Conservation (phyloP, 1,140 invertebrate genomes). For the Anoplophora glabripennis region DNA sequence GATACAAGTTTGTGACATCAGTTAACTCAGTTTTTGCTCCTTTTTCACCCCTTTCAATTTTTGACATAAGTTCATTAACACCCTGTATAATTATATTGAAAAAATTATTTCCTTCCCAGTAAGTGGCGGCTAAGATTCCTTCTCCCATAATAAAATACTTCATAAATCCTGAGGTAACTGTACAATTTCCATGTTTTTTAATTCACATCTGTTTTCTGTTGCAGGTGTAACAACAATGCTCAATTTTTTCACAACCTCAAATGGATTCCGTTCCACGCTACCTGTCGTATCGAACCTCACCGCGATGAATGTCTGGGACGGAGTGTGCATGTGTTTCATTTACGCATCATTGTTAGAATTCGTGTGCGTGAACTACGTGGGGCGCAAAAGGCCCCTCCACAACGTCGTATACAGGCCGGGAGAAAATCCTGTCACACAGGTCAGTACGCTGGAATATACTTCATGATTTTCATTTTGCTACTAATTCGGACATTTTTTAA, state of each 20-base stretch:
- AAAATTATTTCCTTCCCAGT: neutral
- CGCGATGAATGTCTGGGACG: constrained; percentile 95
- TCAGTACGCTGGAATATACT: constrained; percentile 48
- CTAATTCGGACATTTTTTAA: no score
- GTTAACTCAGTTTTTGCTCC: no score
- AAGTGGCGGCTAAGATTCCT: neutral
- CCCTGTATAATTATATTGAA: no score
- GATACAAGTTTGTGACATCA: no score
- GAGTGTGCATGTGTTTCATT: constrained; percentile 95
- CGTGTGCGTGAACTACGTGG: constrained; percentile 92
- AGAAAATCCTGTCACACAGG: constrained; percentile 87
- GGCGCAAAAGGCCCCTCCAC: constrained; percentile 82
- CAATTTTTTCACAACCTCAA: constrained; percentile 95
- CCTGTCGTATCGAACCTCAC: constrained; percentile 91
- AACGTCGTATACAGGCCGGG: constrained; percentile 85
- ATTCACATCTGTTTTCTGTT: constrained; percentile 27
- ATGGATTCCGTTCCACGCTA: constrained; percentile 82
- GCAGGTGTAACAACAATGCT: constrained; percentile 93
- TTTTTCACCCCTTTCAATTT: no score
- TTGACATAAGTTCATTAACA: no score
- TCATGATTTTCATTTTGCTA: constrained; percentile 3
- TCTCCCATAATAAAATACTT: neutral
- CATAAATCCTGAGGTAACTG: neutral
- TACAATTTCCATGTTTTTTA: neutral
- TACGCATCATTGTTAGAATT: constrained; percentile 91